phyloP scores from a whole-genome alignment of 2,113 vertebrate genomes.

The Penelope pileata region DNA sequence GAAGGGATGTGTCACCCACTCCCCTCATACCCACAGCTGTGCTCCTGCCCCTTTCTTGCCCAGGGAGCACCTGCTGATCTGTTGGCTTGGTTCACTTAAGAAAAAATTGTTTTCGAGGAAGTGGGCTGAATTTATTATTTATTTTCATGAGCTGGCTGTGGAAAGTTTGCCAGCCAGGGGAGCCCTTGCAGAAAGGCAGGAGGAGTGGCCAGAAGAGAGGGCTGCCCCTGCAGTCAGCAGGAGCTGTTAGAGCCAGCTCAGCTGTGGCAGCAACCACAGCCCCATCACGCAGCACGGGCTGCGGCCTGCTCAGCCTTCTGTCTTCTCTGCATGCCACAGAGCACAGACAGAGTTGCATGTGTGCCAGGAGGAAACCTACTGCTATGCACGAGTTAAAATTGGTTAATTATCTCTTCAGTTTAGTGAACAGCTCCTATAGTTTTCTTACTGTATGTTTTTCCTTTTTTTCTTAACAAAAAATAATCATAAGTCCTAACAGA shows the following conservation, averaged over 20 bases:
- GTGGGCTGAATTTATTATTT: not conserved
- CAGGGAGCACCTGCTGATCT: not conserved
- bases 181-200: not conserved
- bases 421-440: not conserved
- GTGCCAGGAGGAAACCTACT: not conserved
- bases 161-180: not conserved
- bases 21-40: not conserved
- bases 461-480: not conserved
- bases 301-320: not conserved
- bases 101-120: not conserved
- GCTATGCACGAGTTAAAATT: not conserved
- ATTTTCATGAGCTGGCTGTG: not conserved
- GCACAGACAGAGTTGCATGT: not conserved
- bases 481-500: not conserved
- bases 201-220: not conserved
- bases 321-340: not conserved
- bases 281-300: conserved; percentile 7
- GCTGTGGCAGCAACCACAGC: not conserved
- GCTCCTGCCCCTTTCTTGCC: not conserved
- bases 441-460: not conserved
- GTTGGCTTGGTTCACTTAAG: not conserved
- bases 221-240: conserved; percentile 12
- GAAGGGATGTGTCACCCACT: not conserved
- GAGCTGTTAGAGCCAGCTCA: conserved; percentile 21
- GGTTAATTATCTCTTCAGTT: not conserved